These are phyloP conservation scores for Thripadectes ignobilis DNA, from an alignment of 2,797 vertebrate species.

Conservation along the genomic window DNA sequence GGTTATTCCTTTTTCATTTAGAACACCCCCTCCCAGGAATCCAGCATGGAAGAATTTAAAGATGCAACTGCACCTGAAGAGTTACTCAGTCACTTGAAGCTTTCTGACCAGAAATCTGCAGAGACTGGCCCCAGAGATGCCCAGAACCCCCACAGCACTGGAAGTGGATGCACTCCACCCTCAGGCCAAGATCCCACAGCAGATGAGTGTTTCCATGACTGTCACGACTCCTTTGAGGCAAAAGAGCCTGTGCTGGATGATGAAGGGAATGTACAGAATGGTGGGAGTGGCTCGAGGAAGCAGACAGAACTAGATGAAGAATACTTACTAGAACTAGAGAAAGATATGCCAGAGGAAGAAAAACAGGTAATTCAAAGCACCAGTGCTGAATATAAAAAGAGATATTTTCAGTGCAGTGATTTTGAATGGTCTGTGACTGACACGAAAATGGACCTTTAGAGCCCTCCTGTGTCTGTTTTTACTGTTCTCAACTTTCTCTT, in stretches of 20 bases:
- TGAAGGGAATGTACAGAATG: slow-evolving; percentile 41
- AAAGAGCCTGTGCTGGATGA: slow-evolving; percentile 21
- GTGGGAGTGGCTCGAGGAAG: slow-evolving; percentile 73
- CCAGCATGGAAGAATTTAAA: slow-evolving; percentile 56
- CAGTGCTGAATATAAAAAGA: background rate
- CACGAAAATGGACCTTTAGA: background rate
- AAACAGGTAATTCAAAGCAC: slow-evolving; percentile 83
- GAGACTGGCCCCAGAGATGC: background rate
- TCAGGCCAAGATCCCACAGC: slow-evolving; percentile 44
- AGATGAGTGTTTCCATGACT: slow-evolving; percentile 88
- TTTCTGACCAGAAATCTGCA: slow-evolving; percentile 56
- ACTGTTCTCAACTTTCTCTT: background rate
- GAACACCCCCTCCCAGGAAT: background rate
- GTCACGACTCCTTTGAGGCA: slow-evolving; percentile 78
- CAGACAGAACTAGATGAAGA: slow-evolving; percentile 85
- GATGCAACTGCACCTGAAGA: slow-evolving; percentile 52
- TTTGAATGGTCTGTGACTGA: background rate
- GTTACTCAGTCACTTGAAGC: slow-evolving; percentile 59
- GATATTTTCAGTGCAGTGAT: background rate
- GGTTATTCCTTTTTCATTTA: background rate
- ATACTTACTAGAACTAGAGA: slow-evolving; percentile 85
- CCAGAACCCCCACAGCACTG: background rate
- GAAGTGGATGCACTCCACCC: background rate
- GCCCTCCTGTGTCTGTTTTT: background rate
- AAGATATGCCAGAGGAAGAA: slow-evolving; percentile 89